Percentiles rank a stretch among this genome's conserved stretches.
Conservation (phyloP, 2,797 vertebrate genomes). For the Aselliscus stoliczkanus region DNA sequence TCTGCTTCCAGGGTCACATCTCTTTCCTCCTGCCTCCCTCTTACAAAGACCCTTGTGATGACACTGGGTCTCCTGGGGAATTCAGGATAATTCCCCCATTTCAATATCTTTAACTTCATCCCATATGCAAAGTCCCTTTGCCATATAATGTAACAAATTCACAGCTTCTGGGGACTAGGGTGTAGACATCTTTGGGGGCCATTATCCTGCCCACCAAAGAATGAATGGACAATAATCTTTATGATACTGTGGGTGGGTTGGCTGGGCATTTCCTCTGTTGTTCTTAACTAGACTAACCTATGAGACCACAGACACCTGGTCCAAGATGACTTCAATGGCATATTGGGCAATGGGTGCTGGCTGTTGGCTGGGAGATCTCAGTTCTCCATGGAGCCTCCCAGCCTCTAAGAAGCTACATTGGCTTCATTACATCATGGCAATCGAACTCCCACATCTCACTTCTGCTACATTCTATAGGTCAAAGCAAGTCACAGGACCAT, state of each 20-base stretch:
- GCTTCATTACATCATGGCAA: background rate
- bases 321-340: background rate
- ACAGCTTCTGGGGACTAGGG: background rate
- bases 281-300: background rate
- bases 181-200: background rate
- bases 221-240: background rate
- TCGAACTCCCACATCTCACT: background rate
- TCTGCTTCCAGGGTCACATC: background rate
- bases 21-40: background rate
- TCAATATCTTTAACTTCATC: background rate
- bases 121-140: background rate
- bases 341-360: background rate
- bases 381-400: background rate
- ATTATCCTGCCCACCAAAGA: background rate
- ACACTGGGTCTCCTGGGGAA: background rate
- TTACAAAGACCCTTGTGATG: background rate
- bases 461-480: background rate
- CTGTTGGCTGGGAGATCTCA: background rate
- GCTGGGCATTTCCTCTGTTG: background rate
- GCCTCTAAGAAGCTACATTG: background rate
- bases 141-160: too few species aligned
- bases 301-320: background rate
- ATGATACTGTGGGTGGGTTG: too few species aligned
- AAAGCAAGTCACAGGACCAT: background rate
- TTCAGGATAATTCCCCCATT: background rate